A percentile compares a stretch with the other conserved stretches of the same genome.
Conservation (phyloP, 1,140 invertebrate species). For the Elysia chlorotica region DNA sequence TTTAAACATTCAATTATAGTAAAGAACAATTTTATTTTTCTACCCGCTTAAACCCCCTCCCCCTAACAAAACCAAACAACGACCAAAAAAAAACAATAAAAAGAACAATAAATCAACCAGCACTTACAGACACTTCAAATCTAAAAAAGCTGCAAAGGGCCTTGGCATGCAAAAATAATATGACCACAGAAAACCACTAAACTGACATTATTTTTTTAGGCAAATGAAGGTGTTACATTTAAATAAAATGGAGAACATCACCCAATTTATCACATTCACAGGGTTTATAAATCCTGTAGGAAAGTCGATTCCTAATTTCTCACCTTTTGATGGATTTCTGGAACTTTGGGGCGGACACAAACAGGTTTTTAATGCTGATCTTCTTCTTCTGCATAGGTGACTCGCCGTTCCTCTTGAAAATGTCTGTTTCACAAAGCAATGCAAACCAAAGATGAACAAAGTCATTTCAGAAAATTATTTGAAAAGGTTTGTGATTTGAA, state of each 20-base stretch:
- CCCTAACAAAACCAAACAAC: too few relatives aligned
- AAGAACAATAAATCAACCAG: not conserved
- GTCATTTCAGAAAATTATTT: not conserved
- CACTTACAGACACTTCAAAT: not conserved
- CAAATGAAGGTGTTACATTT: too few relatives aligned
- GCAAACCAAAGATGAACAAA: not conserved
- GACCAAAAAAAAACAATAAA: not conserved
- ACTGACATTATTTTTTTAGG: too few relatives aligned
- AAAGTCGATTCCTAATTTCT: too few relatives aligned
- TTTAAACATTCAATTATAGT: too few relatives aligned
- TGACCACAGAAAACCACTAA: too few relatives aligned
- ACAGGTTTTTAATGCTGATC: conserved; percentile 91
- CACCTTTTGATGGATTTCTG: conserved; percentile 88
- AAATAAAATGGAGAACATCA: too few relatives aligned
- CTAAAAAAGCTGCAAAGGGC: not conserved
- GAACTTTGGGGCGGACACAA: conserved; percentile 92
- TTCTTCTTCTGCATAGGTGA: conserved; percentile 66
- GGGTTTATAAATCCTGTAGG: too few relatives aligned
- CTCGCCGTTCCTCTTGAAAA: conserved; percentile 20
- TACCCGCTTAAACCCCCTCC: too few relatives aligned
- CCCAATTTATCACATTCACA: too few relatives aligned
- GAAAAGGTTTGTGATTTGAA: not conserved
- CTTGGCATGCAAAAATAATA: too few relatives aligned
- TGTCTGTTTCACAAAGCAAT: conserved; percentile 20
- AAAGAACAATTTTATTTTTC: too few relatives aligned